Conservation (phyloP, 1,140 invertebrate species). For the Caerostris extrusa region DNA sequence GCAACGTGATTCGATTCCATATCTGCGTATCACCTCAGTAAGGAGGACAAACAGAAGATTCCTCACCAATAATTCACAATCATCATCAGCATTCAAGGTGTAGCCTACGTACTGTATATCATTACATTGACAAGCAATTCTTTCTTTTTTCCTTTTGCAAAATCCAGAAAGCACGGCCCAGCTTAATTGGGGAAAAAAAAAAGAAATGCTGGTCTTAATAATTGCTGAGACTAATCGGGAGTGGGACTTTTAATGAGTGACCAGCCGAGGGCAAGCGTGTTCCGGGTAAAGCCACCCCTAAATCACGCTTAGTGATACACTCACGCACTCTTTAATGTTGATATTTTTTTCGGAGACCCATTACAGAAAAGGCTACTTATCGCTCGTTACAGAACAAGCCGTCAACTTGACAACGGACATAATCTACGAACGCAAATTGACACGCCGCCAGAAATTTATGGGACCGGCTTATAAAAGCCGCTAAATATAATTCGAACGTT, state of each 20-base stretch:
- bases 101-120: not conserved
- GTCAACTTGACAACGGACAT: conserved; percentile 74
- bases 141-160: not conserved
- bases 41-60: not conserved
- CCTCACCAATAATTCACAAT: not conserved
- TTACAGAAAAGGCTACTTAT: conserved; percentile 65
- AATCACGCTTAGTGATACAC: conserved; percentile 70
- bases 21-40: not conserved
- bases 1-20: not conserved
- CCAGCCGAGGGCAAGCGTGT: conserved; percentile 13
- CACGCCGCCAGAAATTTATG: conserved; percentile 49
- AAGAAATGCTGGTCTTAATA: not conserved
- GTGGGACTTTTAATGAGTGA: conserved; percentile 16
- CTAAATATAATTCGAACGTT: conserved; percentile 44
- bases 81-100: not conserved
- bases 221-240: conserved; percentile 9
- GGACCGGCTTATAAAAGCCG: conserved; percentile 20
- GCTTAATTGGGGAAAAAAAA: not conserved
- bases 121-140: not conserved
- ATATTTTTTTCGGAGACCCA: conserved; percentile 55
- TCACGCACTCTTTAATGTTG: conserved; percentile 70
- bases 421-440: conserved; percentile 67
- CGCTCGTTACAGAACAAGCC: conserved; percentile 64
- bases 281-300: conserved; percentile 57
- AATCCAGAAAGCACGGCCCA: not conserved